Base-by-base conservation (phyloP, 1,140 invertebrate species). In the Drosophila subpulchrella region DNA sequence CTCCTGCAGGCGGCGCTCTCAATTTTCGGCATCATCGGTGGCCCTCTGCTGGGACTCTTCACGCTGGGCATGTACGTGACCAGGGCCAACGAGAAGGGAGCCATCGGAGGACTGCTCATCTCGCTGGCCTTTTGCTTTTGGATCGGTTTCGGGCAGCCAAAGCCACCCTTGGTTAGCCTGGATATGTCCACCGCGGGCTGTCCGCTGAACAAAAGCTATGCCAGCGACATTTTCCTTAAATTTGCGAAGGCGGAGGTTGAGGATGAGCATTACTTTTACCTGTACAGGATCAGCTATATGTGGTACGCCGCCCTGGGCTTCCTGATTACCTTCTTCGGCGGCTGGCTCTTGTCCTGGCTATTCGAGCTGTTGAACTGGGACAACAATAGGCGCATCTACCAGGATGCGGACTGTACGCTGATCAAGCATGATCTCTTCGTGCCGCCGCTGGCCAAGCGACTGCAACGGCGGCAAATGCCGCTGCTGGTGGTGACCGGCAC, bases 121-220 rank as follows among this genome's bases (percentile, higher is more conserved):
- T 95, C 96, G 7, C 92, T 98, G 47, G 91, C 93, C 0, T 92
- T 98, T 58, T 95, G 95, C 13, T 94, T 97, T 13, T 98, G 96
- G 96, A 96, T 98, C 61, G 97, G 96, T 53, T 97, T 98, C 91
- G 97, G 97, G 0, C 94, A 95, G 36, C 96, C 97, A 0, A 95
- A 95, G 71, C 96, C 96, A 1, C 84, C 93, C 0, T 68, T 93
- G 5, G 78, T 90, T 0, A 93, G 92, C n/a, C 92, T 97, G 56
- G 94, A 95, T 0, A 91, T 95, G 13, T 94, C 93, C 8, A 93
- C 93, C 0, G 94, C 94, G 1, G 94, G 94, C 5, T 96, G 96
- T 70, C 82, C 91, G 11, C 81, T 58, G 6, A 7, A 75, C 76
- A 55, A 55, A 32, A 75, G 56, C 57, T 71, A 57, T 20, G 47